A percentile compares a stretch with the other conserved stretches of the same genome.
Evolutionary conservation across 2,113 vertebrate genomes (phyloP).

Genomic region (Poeciliopsis prolifica): DNA sequence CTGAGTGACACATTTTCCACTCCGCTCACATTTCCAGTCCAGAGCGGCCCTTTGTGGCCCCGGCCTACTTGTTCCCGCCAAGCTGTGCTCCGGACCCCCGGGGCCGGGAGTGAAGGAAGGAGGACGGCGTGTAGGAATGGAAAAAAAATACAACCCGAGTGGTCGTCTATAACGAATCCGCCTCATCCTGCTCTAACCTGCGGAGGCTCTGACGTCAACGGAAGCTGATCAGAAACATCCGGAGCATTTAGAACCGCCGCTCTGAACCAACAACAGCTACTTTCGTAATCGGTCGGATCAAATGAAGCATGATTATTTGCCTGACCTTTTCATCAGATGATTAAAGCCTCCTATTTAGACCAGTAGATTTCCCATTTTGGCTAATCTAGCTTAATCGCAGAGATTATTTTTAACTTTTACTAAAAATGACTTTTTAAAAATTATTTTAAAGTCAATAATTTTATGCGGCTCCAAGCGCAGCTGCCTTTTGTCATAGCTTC

Average conservation of each 20-base stretch:
- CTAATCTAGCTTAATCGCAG: not conserved
- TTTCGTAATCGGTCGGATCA: constrained; percentile 12
- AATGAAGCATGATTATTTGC: constrained; percentile 9
- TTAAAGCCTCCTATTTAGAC: constrained; percentile 19
- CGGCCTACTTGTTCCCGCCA: constrained; percentile 54
- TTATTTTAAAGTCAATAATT: not conserved
- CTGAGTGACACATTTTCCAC: constrained; percentile 44
- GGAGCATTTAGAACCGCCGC: not conserved
- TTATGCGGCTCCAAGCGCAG: not conserved
- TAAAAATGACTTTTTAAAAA: not conserved
- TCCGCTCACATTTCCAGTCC: constrained; percentile 27
- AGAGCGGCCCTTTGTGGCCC: constrained; percentile 42
- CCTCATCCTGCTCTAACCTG: constrained; percentile 5
- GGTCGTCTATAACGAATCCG: constrained; percentile 17
- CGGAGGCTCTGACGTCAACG: not conserved
- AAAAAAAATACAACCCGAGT: not conserved
- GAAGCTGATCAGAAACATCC: not conserved
- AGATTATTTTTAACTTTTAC: not conserved
- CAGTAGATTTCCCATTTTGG: not conserved
- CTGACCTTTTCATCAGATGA: constrained; percentile 26
- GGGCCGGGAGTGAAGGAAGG: constrained; percentile 21
- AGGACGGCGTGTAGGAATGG: constrained; percentile 15
- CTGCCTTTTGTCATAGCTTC: not conserved
- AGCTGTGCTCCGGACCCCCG: constrained; percentile 41
- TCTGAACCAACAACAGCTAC: constrained; percentile 7